Base-by-base conservation (phyloP, 2,888 invertebrate genomes). In the Diarsia brunnea region DNA sequence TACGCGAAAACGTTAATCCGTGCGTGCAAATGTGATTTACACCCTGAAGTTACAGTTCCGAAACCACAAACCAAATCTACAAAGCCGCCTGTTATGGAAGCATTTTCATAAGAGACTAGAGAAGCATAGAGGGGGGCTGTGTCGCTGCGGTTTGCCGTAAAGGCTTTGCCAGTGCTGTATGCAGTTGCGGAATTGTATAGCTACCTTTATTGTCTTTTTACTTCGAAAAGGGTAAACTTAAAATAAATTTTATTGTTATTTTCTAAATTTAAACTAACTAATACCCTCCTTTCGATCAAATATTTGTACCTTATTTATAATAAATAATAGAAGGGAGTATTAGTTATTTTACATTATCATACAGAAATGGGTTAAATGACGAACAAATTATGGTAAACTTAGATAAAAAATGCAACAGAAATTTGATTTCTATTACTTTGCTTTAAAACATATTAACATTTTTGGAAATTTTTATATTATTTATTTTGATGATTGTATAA, bases 371-470 rank as follows among this genome's bases (percentile, higher is more conserved):
- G 38, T n/a, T 24, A 38, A 4, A 49, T 74, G n/a, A 58, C 27
- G 64, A 75, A 75, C 27, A 64, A n/a, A 75, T 65, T n/a, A n/a
- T 49, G 58, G 38, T 38, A 5, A 3, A 38, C 3, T 38, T n/a
- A 11, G n/a, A 61, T 7, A 45, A 2, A 7, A 43, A 43, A 68
- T 1, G 4, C n/a, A 67, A 66, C 27, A 49, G 12, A 49, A 51
- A 49, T 16, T 31, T 31, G 11, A 47, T n/a, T n/a, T 61, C 14
- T 12, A 31, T 2, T 14, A 55, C 4, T 45, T 45, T 12, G 0
- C 43, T 45, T n/a, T 12, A 45, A 19, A 72, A 55, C 16, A 27
- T 60, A 43, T 1, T 16, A 16, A 11, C 21, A 19, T 60, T 49
- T 38, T n/a, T 27, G 4, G n/a, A 49, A 12, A 1, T n/a, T 49